Base-by-base conservation (phyloP, 2,797 vertebrate species). In the Craterocephalus amniculus region DNA sequence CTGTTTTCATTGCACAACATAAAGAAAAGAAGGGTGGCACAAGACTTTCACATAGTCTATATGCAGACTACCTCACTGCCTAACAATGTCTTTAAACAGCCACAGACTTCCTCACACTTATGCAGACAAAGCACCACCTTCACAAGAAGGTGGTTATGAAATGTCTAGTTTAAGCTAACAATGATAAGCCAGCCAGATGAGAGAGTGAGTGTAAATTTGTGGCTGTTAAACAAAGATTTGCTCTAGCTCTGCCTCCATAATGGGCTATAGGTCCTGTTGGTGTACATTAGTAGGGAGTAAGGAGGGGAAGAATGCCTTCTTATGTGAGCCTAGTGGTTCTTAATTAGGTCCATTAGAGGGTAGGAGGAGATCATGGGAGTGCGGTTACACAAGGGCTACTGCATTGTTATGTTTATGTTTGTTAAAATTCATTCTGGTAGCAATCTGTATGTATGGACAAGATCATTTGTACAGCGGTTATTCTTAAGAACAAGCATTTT, bases 161-260 rank as follows among this genome's bases (percentile, higher is more conserved):
- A 85, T 70, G 63, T 70, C 84, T 61, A 38, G 67, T 72, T 87
- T 85, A 86, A 87, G 79, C 78, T 66, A 88, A 87, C 87, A 88
- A 79, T 65, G 68, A 81, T 82, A 63, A 68, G 76, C 71, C 78
- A 61, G 74, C 63, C 84, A 74, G 82, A 82, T 84, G 87, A 90
- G 68, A 34, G 69, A 72, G 69, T 66, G 72, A 57, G 78, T 76
- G 70, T 81, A 76, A 88, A 89, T 79, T 74, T 78, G 72, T 12
- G 12, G 72, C 84, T 78, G 84, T 91, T 89, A 87, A 88, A 79
- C 60, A 29, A 56, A 84, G 79, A 88, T 86, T 80, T 74, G 80
- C 83, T 74, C 60, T 66, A 65, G 68, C 79, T 78, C 58, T 81
- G 78, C 82, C 76, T 84, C 78, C 68, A 65, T 88, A 82, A 89